Percentiles rank a stretch among this genome's conserved stretches.
These are phyloP conservation scores for Amblyornis subalaris DNA, from an alignment of 2,113 vertebrate species.

Conservation along the genomic window DNA sequence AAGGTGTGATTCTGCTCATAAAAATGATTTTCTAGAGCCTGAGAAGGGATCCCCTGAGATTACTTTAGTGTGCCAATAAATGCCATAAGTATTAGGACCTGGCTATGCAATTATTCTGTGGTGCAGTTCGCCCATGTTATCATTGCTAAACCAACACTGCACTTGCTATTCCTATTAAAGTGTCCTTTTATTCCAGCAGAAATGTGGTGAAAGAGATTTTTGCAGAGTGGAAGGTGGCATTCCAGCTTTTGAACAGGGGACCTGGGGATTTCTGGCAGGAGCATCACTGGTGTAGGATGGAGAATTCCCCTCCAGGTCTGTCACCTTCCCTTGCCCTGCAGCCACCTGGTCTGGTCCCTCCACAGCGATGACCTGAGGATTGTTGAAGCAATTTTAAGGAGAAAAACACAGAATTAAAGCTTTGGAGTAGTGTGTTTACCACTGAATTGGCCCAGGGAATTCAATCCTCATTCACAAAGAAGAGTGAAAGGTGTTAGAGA, in stretches of 20 bases:
- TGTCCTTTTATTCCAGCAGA: background rate
- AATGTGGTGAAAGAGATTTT: background rate
- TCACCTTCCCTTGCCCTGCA: background rate
- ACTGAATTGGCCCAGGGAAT: background rate
- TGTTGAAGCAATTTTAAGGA: background rate
- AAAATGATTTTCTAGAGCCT: background rate
- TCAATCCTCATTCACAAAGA: background rate
- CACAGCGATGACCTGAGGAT: background rate
- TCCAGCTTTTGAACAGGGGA: background rate
- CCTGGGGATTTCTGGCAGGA: background rate
- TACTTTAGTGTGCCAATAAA: background rate
- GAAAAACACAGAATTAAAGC: background rate
- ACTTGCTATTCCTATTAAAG: background rate
- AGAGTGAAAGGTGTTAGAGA: background rate
- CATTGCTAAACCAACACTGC: background rate
- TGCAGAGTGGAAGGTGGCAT: background rate
- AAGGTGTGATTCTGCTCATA: background rate
- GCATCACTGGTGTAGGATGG: background rate
- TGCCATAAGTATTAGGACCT: background rate
- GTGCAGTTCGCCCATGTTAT: background rate
- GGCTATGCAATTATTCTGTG: background rate
- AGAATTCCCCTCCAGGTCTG: background rate
- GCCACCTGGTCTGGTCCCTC: accelerated
- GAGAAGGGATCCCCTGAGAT: background rate
- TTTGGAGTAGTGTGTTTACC: background rate